phyloP scores from a whole-genome alignment of 2,888 invertebrate species.

The Limnephilus rhombicus region DNA sequence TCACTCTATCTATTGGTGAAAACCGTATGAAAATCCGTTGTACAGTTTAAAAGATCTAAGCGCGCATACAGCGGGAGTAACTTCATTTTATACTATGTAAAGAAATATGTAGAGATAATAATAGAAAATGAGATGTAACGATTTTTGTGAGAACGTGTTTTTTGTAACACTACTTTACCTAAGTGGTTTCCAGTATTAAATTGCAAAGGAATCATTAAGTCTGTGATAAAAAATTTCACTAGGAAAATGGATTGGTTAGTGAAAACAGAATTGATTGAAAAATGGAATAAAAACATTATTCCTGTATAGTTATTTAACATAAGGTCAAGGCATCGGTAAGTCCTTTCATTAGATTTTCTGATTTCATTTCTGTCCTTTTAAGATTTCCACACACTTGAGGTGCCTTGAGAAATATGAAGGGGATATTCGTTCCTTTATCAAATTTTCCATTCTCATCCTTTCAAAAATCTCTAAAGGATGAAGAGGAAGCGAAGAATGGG shows the following conservation, averaged over 20 bases:
- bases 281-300: neutral
- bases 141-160: no score
- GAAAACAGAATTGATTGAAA: no score
- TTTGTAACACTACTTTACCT: no score
- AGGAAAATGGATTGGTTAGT: neutral
- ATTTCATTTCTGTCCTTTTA: neutral
- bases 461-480: neutral
- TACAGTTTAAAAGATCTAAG: no score
- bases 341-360: neutral
- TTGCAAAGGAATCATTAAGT: neutral
- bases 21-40: no score
- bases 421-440: constrained; percentile 1
- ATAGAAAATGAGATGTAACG: no score
- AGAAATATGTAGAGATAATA: no score
- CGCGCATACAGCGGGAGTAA: no score
- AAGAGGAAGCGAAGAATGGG: neutral
- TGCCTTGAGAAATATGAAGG: constrained; percentile 11
- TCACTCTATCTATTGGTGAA: no score
- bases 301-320: neutral
- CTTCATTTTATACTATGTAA: no score
- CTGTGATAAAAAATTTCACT: neutral
- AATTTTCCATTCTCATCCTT: neutral
- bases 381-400: constrained; percentile 31
- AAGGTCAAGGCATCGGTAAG: neutral
- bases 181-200: neutral